phyloP scores from a whole-genome alignment of 2,797 vertebrate genomes.

The Cirrhinus mrigala region DNA sequence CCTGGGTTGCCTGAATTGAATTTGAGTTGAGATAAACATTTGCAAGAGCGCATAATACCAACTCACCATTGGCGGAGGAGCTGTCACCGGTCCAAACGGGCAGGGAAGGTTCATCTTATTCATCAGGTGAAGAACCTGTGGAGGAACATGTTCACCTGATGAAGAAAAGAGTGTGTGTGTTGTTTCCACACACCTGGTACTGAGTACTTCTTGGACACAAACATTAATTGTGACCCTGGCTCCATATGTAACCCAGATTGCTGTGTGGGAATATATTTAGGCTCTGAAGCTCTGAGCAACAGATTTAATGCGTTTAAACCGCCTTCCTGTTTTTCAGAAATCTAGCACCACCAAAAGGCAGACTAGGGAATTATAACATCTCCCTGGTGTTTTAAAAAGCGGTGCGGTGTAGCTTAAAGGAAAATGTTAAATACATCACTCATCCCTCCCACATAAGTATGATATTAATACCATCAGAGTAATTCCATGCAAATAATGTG shows the following conservation, averaged over 20 bases:
- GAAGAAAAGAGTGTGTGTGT: slow-evolving; percentile 13
- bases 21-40: not conserved
- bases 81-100: slow-evolving; percentile 92
- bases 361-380: slow-evolving; percentile 44
- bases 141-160: slow-evolving; percentile 43
- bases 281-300: slow-evolving; percentile 30
- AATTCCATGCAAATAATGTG: slow-evolving; percentile 73
- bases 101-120: slow-evolving; percentile 98
- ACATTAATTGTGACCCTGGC: slow-evolving; percentile 63
- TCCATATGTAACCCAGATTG: slow-evolving; percentile 72
- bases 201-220: slow-evolving; percentile 52
- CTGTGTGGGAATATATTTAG: slow-evolving; percentile 39
- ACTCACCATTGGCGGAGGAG: slow-evolving; percentile 89
- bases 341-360: slow-evolving; percentile 75
- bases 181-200: slow-evolving; percentile 52
- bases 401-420: slow-evolving; percentile 59
- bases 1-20: not conserved
- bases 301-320: slow-evolving; percentile 12
- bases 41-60: not conserved
- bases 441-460: slow-evolving; percentile 73
- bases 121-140: slow-evolving; percentile 97
- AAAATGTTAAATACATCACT: slow-evolving; percentile 78
- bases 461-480: slow-evolving; percentile 75
- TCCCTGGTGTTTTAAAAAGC: slow-evolving; percentile 14
- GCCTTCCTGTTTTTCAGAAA: not conserved